Base-by-base conservation (phyloP, 2,113 vertebrate species). In the Mungos mungo region DNA sequence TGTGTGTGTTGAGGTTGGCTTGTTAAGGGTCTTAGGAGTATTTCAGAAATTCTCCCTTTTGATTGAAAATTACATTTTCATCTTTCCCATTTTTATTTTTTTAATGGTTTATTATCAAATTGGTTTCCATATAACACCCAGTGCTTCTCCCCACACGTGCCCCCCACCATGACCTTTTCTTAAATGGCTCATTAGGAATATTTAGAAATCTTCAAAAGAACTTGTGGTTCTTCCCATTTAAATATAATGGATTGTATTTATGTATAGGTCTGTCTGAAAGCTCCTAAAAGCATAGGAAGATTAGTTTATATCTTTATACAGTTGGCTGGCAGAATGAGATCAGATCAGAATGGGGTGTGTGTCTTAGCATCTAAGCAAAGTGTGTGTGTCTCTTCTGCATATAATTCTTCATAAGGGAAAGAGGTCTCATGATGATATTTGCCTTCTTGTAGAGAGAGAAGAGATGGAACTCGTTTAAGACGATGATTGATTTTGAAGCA, bases 201-300 rank as follows among this genome's bases (percentile, higher is more conserved):
- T 93, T 96, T 90, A 74, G 47, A 87, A 94, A 88, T 72, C 76
- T 72, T 88, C 23, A 88, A n/a, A 77, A 77, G n/a, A 80, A 16
- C n/a, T 66, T 88, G 15, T 68, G 15, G 35, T 66, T 90, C 65
- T 94, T 96, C 50, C 33, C 8, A 33, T 87, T 72, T 38, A 57
- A 79, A 29, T 66, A 50, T 65, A 66, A 54, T 83, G 27, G 84
- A 25, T 84, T 79, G 9, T 23, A 25, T 60, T 60, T 25, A 9
- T 60, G 57, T 60, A 23, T 25, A 95, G 93, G 63, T 16, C 90
- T 90, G 45, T 63, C 71, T 72, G 66, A 94, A 71, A 52, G 71
- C 21, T 93, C 60, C 38, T 1, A 0, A 27, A 3, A 72, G 77
- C 83, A 69, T 7, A 47, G 76, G 50, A 45, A 74, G 35, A 66